A percentile compares a stretch with the other conserved stretches of the same genome.
Conservation (phyloP, 2,888 invertebrate species). For the Heliconius hortense region DNA sequence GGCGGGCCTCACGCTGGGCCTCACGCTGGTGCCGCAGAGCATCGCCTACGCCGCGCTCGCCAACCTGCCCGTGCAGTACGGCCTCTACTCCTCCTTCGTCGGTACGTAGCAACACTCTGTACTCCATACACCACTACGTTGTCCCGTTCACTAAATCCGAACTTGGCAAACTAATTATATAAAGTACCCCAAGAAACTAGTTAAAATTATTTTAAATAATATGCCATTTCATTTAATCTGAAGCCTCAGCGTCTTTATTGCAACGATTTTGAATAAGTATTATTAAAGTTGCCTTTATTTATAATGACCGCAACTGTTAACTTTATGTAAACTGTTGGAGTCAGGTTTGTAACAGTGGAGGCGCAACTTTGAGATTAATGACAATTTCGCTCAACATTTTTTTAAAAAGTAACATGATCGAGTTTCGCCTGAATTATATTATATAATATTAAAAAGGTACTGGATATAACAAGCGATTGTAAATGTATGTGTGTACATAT, state of each 20-base stretch:
- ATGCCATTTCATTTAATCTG: background rate
- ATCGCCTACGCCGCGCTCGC: constrained; percentile 95
- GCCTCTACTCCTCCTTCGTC: constrained; percentile 95
- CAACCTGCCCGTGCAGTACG: constrained; percentile 93
- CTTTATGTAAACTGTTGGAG: background rate
- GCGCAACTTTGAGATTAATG: background rate
- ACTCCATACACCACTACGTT: background rate
- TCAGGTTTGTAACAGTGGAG: background rate
- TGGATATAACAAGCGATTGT: background rate
- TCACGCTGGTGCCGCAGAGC: constrained; percentile 96
- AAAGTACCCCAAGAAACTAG: background rate
- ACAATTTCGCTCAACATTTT: background rate
- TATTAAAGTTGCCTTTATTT: background rate
- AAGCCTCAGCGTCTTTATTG: background rate
- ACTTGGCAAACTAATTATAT: background rate
- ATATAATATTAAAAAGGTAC: background rate
- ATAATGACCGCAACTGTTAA: background rate
- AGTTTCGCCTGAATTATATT: background rate
- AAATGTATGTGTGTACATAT: too few relatives aligned
- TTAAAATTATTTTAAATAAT: background rate
- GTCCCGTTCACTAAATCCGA: background rate
- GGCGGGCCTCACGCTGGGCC: constrained; percentile 93
- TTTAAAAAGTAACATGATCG: background rate
- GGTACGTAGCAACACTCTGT: constrained; percentile 69
- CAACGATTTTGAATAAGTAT: background rate